Evolutionary conservation across 2,113 vertebrate species (phyloP).

Genomic region (Seriola aureovittata): DNA sequence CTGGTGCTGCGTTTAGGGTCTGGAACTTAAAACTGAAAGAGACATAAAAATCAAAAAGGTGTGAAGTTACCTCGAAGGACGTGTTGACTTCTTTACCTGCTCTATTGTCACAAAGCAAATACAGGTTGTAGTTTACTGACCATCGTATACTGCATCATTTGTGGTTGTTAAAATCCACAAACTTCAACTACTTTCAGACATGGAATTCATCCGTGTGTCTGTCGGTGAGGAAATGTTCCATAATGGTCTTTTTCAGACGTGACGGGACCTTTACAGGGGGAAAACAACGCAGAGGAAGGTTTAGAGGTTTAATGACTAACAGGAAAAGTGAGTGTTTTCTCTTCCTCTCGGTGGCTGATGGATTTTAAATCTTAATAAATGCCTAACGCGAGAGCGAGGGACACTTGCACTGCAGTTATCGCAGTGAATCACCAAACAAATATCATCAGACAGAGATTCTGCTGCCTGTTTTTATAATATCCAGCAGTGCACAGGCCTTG

Average conservation of each 20-base stretch:
- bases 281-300: too few species aligned
- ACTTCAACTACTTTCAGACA: not conserved
- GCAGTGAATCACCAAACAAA: conserved; percentile 10
- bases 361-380: conserved; percentile 37
- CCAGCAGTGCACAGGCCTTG: not conserved
- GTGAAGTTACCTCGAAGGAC: too few species aligned
- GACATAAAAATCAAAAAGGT: too few species aligned
- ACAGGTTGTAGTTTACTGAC: too few species aligned
- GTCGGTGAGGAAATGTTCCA: not conserved
- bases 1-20: not conserved
- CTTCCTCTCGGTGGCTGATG: conserved; percentile 11
- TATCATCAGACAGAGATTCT: not conserved
- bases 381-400: not conserved
- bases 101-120: too few species aligned
- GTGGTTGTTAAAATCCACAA: not conserved
- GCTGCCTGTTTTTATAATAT: not conserved
- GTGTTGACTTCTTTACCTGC: too few species aligned
- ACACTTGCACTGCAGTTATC: conserved; percentile 1
- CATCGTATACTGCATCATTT: not conserved
- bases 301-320: too few species aligned
- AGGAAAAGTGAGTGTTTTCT: not conserved
- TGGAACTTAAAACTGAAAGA: too few species aligned
- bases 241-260: not conserved
- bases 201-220: too few species aligned
- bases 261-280: not conserved